These are phyloP conservation scores for Stenolophus ochropezus DNA, from an alignment of 2,888 invertebrate genomes.

Conservation along the genomic window DNA sequence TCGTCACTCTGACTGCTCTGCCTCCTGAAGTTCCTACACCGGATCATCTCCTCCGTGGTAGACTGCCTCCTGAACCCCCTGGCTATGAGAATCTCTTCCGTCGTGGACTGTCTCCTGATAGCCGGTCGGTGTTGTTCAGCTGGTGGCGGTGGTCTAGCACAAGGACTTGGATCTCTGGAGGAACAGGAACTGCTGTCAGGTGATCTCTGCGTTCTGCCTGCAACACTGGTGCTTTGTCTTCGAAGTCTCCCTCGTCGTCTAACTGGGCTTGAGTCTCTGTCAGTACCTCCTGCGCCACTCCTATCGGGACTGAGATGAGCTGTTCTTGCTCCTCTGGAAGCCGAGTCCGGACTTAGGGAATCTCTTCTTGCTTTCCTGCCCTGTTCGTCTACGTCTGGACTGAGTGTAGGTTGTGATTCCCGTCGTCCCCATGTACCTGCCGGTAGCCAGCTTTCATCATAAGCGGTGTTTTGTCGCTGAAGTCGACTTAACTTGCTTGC, in stretches of 20 bases:
- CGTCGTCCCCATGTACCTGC: conserved; percentile 80
- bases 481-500: conserved; percentile 75
- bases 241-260: conserved; percentile 82
- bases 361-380: conserved; percentile 87
- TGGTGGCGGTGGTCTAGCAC: conserved; percentile 77
- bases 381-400: conserved; percentile 84
- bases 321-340: conserved; percentile 79
- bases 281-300: conserved; percentile 86
- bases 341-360: conserved; percentile 93
- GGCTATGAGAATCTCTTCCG: conserved; percentile 93
- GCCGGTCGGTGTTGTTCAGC: conserved; percentile 80
- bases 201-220: conserved; percentile 76
- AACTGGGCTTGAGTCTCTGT: conserved; percentile 86
- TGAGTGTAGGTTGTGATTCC: conserved; percentile 88
- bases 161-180: conserved; percentile 91
- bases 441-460: conserved; percentile 88
- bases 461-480: conserved; percentile 91
- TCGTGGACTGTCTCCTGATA: conserved; percentile 91
- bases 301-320: conserved; percentile 87
- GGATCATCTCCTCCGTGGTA: conserved; percentile 94
- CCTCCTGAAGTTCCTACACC: conserved; percentile 92
- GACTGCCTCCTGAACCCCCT: conserved; percentile 92
- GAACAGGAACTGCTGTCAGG: conserved; percentile 87
- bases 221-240: conserved; percentile 87
- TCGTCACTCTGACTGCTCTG: conserved; percentile 94